These are phyloP conservation scores for Plumapathes pennacea DNA, from an alignment of 92 coral and sea anemone genomes.

Conservation along the genomic window DNA sequence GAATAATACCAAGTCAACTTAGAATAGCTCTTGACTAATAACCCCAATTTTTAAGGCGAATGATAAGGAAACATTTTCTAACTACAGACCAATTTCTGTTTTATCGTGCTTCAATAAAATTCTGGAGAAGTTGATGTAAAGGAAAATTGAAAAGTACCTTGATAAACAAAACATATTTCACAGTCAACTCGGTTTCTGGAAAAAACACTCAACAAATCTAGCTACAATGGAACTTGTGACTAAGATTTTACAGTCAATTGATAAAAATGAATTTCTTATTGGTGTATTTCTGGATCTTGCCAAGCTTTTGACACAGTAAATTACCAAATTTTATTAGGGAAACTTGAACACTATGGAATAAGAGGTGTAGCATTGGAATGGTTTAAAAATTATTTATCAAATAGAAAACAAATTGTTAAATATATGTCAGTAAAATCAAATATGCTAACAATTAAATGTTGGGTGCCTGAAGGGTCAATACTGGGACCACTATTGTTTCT, in stretches of 20 bases:
- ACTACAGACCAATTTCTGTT: constrained; percentile 21
- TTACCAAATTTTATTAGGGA: constrained; percentile 1
- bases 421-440: not conserved
- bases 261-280: not conserved
- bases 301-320: constrained; percentile 2
- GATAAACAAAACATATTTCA: constrained; percentile 3
- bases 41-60: constrained; percentile 15
- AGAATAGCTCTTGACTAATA: constrained; percentile 21
- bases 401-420: constrained; percentile 5
- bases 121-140: constrained; percentile 13
- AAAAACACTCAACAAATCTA: not conserved
- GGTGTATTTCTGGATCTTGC: constrained; percentile 2
- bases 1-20: constrained; percentile 17
- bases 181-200: constrained; percentile 2
- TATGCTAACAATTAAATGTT: constrained; percentile 1
- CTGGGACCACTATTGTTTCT: not conserved
- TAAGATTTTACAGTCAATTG: not conserved
- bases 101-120: constrained; percentile 10
- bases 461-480: not conserved
- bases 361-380: not conserved
- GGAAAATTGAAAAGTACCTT: constrained; percentile 4
- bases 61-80: constrained; percentile 5
- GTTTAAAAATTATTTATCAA: constrained; percentile 1
- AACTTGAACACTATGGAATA: not conserved
- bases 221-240: not conserved